Conservation (phyloP, 2,113 vertebrate genomes). For the Catharus minimus region DNA sequence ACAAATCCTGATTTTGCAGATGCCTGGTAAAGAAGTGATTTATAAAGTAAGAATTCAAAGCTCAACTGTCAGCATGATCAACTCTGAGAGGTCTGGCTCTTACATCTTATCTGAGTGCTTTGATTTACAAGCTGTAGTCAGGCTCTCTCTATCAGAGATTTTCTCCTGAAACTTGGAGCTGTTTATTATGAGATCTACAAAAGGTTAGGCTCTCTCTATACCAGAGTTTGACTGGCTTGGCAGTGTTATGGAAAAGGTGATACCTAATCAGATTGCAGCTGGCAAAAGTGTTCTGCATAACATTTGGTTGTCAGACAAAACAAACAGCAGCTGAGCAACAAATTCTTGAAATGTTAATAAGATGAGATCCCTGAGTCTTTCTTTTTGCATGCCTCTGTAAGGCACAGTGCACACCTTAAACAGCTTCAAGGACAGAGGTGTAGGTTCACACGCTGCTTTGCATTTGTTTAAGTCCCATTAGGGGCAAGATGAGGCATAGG, state of each 20-base stretch:
- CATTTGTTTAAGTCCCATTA: not conserved
- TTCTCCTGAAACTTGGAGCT: conserved; percentile 52
- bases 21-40: conserved; percentile 67
- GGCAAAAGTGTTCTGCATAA: conserved; percentile 37
- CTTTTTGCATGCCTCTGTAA: not conserved
- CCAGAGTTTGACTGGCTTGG: conserved; percentile 17
- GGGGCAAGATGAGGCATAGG: not conserved
- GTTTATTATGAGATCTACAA: conserved; percentile 34
- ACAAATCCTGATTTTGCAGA: conserved; percentile 65
- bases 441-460: not conserved
- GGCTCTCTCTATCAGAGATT: not conserved
- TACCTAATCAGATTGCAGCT: conserved; percentile 63
- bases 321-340: conserved; percentile 45
- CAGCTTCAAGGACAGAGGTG: not conserved
- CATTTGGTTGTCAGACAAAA: conserved; percentile 67
- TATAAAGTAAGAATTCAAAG: conserved; percentile 65
- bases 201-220: conserved; percentile 33
- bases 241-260: conserved; percentile 41
- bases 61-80: conserved; percentile 41
- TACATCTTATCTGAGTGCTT: conserved; percentile 8
- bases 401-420: not conserved
- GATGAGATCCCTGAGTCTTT: not conserved
- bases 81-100: conserved; percentile 50
- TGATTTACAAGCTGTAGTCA: conserved; percentile 69
- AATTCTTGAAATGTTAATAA: conserved; percentile 37